A percentile compares a stretch with the other conserved stretches of the same genome.
These are phyloP conservation scores for Palythoa caribaeorum DNA, from an alignment of 92 coral and sea anemone species.

Conservation along the genomic window DNA sequence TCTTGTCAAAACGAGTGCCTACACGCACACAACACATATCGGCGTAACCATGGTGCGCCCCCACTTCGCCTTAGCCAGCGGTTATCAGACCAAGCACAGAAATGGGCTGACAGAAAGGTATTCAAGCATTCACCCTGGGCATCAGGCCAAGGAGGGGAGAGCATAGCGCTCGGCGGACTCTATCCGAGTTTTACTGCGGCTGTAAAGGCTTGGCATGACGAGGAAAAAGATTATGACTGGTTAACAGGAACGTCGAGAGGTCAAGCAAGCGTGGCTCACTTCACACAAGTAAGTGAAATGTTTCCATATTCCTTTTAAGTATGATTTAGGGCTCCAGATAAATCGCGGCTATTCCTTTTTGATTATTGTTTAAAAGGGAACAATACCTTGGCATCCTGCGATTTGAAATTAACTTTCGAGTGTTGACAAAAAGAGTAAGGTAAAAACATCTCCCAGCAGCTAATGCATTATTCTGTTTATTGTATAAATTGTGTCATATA, in stretches of 20 bases:
- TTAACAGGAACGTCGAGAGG: slow-evolving; percentile 55
- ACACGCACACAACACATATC: slow-evolving; percentile 76
- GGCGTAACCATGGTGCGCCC: slow-evolving; percentile 78
- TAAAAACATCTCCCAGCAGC: too few species aligned
- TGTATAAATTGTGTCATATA: too few species aligned
- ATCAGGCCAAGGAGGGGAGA: slow-evolving; percentile 86
- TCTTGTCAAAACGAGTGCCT: slow-evolving; percentile 83
- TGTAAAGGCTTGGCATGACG: slow-evolving; percentile 94
- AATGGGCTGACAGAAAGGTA: slow-evolving; percentile 81
- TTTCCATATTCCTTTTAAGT: too few species aligned
- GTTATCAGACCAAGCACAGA: slow-evolving; percentile 84
- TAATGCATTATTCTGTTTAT: too few species aligned
- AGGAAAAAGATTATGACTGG: slow-evolving; percentile 91
- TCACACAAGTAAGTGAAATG: slow-evolving; percentile 71
- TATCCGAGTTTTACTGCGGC: slow-evolving; percentile 91
- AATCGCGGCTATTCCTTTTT: too few species aligned
- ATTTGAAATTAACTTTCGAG: too few species aligned
- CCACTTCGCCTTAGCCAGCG: slow-evolving; percentile 75
- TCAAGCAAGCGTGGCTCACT: slow-evolving; percentile 72
- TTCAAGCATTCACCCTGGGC: slow-evolving; percentile 92
- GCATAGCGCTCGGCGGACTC: slow-evolving; percentile 86
- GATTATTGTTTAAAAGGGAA: too few species aligned
- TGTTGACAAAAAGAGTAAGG: too few species aligned
- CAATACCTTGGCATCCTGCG: too few species aligned
- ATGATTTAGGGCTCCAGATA: too few species aligned